Conservation (phyloP, 2,797 vertebrate genomes). For the Chelonia mydas region DNA sequence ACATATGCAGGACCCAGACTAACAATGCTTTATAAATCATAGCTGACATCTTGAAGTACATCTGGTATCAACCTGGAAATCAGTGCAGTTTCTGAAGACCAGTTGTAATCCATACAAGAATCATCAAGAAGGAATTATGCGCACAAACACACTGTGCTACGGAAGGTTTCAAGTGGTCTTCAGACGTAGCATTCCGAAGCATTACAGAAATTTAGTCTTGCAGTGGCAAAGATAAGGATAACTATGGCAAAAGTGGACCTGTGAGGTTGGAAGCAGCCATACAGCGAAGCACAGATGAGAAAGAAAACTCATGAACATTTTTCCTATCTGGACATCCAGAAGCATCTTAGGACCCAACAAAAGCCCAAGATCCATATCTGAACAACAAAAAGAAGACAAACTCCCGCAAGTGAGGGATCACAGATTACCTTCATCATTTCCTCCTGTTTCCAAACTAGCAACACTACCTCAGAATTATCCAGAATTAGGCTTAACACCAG, state of each 20-base stretch:
- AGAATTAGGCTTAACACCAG: neutral
- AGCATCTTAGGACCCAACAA: neutral
- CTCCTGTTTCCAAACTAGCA: neutral
- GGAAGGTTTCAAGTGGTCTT: neutral
- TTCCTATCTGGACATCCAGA: neutral
- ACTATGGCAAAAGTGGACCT: neutral
- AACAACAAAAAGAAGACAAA: neutral
- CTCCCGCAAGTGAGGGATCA: neutral
- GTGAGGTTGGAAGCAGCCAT: neutral
- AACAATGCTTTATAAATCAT: neutral
- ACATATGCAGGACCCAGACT: neutral
- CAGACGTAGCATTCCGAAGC: rapidly evolving
- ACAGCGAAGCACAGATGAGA: rapidly evolving
- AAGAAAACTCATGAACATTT: neutral
- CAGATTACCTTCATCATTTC: neutral
- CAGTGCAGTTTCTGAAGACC: neutral
- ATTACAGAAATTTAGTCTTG: neutral
- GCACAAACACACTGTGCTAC: neutral
- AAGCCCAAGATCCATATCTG: neutral
- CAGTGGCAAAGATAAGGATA: neutral
- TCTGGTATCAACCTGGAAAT: neutral
- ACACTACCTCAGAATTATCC: neutral
- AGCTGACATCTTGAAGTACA: neutral
- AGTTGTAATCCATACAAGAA: rapidly evolving
- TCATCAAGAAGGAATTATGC: neutral